Percentiles rank a stretch among this genome's conserved stretches.
Evolutionary conservation across 1,140 invertebrate species (phyloP).

Genomic region (Achatina immaculata): DNA sequence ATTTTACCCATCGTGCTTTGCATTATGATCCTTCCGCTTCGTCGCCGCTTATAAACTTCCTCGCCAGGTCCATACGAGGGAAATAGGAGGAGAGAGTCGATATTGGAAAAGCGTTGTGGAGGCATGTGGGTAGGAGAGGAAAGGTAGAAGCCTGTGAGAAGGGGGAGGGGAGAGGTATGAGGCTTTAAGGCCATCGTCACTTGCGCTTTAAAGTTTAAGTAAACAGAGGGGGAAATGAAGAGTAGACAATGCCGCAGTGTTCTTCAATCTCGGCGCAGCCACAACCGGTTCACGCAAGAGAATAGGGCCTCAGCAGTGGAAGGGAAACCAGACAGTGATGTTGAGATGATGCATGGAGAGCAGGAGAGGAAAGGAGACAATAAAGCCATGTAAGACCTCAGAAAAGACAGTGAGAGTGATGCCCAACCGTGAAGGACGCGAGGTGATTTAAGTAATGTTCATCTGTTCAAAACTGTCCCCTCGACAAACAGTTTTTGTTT

Average conservation of each 20-base stretch:
- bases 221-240: constrained; percentile 16
- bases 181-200: not conserved
- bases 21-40: not conserved
- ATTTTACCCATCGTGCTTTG: not conserved
- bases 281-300: not conserved
- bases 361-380: no score
- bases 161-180: not conserved
- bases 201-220: constrained; percentile 11
- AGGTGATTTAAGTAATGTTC: no score
- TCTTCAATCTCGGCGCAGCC: constrained; percentile 1
- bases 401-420: no score
- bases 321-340: not conserved
- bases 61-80: not conserved
- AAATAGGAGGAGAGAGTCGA: not conserved
- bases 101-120: not conserved
- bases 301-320: not conserved
- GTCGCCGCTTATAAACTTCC: constrained; percentile 8
- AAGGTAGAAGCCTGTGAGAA: not conserved
- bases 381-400: no score
- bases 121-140: not conserved
- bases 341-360: not conserved
- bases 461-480: no score
- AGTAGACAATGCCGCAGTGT: constrained; percentile 5
- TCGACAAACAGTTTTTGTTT: no score
- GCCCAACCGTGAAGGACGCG: no score